phyloP scores from a whole-genome alignment of 1,140 invertebrate species.

The Eulimnadia texana region DNA sequence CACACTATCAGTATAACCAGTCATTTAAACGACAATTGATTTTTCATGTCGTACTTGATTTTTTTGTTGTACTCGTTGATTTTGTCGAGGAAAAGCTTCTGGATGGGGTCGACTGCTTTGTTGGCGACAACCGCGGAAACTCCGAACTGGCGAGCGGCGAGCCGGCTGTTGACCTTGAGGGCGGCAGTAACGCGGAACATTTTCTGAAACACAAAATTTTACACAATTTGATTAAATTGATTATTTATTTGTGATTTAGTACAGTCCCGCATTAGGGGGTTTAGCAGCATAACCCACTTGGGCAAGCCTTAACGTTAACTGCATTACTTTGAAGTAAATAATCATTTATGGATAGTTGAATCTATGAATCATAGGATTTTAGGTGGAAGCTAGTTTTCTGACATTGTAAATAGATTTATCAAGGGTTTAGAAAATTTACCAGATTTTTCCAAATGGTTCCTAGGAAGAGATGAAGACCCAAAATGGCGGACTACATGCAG shows the following conservation, averaged over 20 bases:
- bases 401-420: too few relatives aligned
- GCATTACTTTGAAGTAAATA: too few relatives aligned
- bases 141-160: constrained; percentile 16
- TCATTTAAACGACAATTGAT: neutral
- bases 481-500: neutral
- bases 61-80: constrained; percentile 73
- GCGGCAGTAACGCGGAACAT: neutral
- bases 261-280: neutral
- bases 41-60: constrained; percentile 38
- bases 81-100: constrained; percentile 85
- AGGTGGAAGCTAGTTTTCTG: too few relatives aligned
- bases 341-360: too few relatives aligned
- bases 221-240: neutral
- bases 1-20: neutral
- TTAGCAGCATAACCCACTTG: too few relatives aligned
- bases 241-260: neutral
- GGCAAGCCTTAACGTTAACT: too few relatives aligned
- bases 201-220: neutral
- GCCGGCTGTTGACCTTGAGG: neutral
- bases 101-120: constrained; percentile 72
- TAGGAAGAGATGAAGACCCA: neutral
- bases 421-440: neutral
- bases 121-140: constrained; percentile 30
- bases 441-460: neutral
- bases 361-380: too few relatives aligned